Conservation (phyloP, 1,140 invertebrate species). For the Atta colombica region DNA sequence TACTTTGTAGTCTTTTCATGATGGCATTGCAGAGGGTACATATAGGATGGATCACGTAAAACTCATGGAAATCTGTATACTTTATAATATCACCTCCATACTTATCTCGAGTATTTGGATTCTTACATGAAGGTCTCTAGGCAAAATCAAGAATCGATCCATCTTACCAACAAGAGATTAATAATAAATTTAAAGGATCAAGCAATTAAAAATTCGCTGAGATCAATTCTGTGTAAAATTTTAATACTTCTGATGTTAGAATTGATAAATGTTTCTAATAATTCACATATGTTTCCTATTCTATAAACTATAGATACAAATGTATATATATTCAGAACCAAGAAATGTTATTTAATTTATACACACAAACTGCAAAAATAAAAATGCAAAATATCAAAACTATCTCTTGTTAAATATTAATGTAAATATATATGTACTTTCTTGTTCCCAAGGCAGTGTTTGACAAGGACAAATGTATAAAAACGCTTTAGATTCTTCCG, state of each 20-base stretch:
- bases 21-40: too few species aligned
- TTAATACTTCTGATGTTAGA: not conserved
- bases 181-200: not conserved
- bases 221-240: not conserved
- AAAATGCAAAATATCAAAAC: not conserved
- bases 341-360: not conserved
- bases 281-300: not conserved
- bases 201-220: not conserved
- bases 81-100: too few species aligned
- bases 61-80: too few species aligned
- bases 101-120: too few species aligned
- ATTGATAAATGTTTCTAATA: not conserved
- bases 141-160: too few species aligned
- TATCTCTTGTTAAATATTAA: not conserved
- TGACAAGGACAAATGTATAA: constrained; percentile 16
- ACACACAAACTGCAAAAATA: not conserved
- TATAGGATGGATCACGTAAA: too few species aligned
- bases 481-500: not conserved
- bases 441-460: not conserved
- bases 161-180: too few species aligned
- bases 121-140: too few species aligned
- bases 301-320: not conserved
- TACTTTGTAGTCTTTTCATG: too few species aligned
- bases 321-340: not conserved
- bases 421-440: not conserved